Base-by-base conservation (phyloP, 2,797 vertebrate species). In the Falco concolor region DNA sequence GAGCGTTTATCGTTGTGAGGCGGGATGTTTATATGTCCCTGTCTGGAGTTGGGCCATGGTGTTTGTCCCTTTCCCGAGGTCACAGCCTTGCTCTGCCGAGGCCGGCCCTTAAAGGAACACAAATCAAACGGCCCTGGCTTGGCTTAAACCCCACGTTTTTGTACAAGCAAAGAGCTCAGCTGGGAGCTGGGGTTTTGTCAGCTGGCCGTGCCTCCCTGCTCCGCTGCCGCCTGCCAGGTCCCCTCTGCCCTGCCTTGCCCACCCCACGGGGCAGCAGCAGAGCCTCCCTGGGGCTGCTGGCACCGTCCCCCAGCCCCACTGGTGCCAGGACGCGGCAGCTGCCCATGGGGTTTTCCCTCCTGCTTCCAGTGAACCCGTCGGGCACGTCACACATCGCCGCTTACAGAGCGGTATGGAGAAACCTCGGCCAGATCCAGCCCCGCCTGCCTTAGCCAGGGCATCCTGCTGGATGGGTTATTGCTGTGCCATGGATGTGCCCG, bases 301-400 rank as follows among this genome's bases (percentile, higher is more conserved):
- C 64, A 38, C 63, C 2, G 3, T 12, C 42, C 28, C 10, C 44
- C 38, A 56, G 49, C 25, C 42, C 68, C 7, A 13, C 0, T 1
- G 6, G 56, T 49, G 69, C 47, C 75, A 74, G 38, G 22, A 40
- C 16, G 22, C 27, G 24, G 52, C 56, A 84, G 64, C 14, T 73
- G 36, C 82, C 3, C 22, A 38, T 45, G 34, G 75, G 57, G 72
- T 90, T 90, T 75, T 40, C 72, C 53, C 72, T 85, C 57, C 53
- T 59, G 79, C 38, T 87, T 54, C 70, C 56, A 36, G 52, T 1
- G 10, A 63, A 25, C 20, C 53, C 7, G 0, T 1, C 3, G 68
- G 80, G 40, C 36, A n/a, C 0, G 0, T 13, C 20, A 10, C 42
- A 49, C 0, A 0, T 3, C 8, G 82, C 38, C 56, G 54, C 36